Evolutionary conservation across 2,113 vertebrate species (phyloP).

Genomic region (Hipposideros armiger): DNA sequence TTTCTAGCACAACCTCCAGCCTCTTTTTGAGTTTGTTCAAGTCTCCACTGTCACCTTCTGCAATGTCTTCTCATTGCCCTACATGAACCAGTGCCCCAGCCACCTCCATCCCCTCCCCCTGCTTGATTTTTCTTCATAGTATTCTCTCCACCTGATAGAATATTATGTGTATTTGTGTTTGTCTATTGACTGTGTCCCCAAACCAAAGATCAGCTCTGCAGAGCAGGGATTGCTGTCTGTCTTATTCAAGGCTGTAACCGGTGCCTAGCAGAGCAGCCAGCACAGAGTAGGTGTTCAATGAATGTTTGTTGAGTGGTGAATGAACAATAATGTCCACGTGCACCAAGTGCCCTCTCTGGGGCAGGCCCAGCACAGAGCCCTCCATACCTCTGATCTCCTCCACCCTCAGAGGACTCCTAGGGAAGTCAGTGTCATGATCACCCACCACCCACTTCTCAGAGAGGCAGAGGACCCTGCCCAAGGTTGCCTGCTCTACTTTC

Average conservation of each 20-base stretch:
- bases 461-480: not conserved
- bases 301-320: not conserved
- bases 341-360: no score
- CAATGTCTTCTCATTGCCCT: not conserved
- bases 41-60: not conserved
- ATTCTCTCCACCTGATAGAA: not conserved
- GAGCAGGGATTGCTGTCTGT: not conserved
- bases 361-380: not conserved
- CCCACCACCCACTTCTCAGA: not conserved
- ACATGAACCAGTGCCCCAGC: not conserved
- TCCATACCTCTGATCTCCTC: not conserved
- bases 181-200: not conserved
- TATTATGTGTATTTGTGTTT: not conserved
- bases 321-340: not conserved
- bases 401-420: not conserved
- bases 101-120: not conserved
- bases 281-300: not conserved
- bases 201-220: not conserved
- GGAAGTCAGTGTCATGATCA: not conserved
- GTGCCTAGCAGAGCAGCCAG: not conserved
- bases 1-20: not conserved
- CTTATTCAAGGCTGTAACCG: no score
- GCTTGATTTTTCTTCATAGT: not conserved
- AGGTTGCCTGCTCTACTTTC: not conserved
- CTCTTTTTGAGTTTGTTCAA: not conserved